Conservation (phyloP, 2,888 invertebrate species). For the Cheilosia soror region DNA sequence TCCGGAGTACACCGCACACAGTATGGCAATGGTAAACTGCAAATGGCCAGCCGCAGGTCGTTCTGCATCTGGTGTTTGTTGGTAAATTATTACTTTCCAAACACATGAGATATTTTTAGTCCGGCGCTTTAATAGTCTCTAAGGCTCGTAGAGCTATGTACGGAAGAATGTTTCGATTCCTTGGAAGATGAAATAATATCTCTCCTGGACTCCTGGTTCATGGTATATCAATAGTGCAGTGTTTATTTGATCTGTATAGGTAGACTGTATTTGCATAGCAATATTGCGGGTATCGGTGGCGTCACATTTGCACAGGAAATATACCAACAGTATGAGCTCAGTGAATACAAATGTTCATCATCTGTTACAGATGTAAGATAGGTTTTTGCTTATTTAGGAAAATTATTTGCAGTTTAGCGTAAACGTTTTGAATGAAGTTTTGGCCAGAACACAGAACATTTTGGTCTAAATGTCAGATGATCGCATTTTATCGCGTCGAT, state of each 20-base stretch:
- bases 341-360: too few relatives aligned
- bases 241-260: neutral
- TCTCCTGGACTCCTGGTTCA: neutral
- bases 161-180: constrained; percentile 43
- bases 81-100: constrained; percentile 65
- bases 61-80: constrained; percentile 68
- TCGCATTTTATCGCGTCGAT: too few relatives aligned
- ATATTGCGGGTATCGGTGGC: too few relatives aligned
- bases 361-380: too few relatives aligned
- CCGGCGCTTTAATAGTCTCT: constrained; percentile 28
- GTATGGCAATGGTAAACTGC: constrained; percentile 59
- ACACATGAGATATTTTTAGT: constrained; percentile 59
- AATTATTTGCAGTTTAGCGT: too few relatives aligned
- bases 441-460: too few relatives aligned
- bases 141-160: constrained; percentile 1
- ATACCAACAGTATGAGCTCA: too few relatives aligned
- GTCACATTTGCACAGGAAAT: too few relatives aligned
- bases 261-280: too few relatives aligned
- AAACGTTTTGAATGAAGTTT: too few relatives aligned
- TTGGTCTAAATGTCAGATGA: too few relatives aligned
- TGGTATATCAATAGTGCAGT: neutral
- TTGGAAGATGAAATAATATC: neutral
- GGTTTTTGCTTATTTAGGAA: too few relatives aligned
- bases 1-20: constrained; percentile 44
- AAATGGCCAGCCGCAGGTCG: constrained; percentile 47